phyloP scores from a whole-genome alignment of 2,797 vertebrate species.

The Melanotaenia nigrans region DNA sequence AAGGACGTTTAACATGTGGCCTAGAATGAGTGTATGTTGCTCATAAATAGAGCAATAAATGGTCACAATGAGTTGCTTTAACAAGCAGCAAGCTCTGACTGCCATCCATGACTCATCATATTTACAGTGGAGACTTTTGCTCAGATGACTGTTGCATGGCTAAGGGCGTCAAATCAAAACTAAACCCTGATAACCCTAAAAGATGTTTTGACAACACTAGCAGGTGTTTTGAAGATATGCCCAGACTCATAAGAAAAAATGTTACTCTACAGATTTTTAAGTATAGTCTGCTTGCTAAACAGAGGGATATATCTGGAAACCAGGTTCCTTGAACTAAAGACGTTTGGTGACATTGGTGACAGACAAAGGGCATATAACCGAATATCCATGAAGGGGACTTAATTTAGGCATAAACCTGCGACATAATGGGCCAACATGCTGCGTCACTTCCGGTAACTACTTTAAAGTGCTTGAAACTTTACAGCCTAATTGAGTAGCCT shows the following conservation, averaged over 20 bases:
- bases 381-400: background rate
- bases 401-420: background rate
- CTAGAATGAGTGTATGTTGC: background rate
- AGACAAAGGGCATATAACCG: no score
- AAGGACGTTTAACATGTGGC: background rate
- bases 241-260: background rate
- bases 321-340: no score
- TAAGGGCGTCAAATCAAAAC: background rate
- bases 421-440: fast-evolving
- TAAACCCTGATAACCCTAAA: background rate
- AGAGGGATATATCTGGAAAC: background rate
- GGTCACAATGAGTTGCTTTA: background rate
- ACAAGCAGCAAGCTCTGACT: background rate
- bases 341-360: no score
- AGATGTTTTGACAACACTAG: constrained; percentile 12
- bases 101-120: background rate
- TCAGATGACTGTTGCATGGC: constrained; percentile 3
- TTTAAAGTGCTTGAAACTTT: background rate
- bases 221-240: constrained; percentile 6
- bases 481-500: background rate
- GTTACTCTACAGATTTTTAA: background rate
- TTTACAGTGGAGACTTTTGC: constrained; percentile 1
- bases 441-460: background rate
- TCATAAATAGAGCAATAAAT: background rate
- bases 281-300: background rate